These are phyloP conservation scores for Ferrisia virgata DNA, from an alignment of 2,888 invertebrate genomes.

Conservation along the genomic window DNA sequence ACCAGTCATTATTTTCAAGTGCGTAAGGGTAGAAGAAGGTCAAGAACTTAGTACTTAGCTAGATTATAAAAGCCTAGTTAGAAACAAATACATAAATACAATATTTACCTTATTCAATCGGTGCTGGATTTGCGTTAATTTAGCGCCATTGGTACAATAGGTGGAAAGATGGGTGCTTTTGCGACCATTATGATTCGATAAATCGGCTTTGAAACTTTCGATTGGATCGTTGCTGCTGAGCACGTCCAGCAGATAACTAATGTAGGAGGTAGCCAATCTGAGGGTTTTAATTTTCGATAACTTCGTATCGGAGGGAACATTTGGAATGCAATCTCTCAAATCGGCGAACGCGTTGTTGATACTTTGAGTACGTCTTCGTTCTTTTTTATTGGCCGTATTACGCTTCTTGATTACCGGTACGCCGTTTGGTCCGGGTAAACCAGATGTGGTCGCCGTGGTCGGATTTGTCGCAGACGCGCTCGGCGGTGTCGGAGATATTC, in stretches of 20 bases:
- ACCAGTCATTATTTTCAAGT: too few species aligned
- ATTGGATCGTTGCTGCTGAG: slow-evolving; percentile 76
- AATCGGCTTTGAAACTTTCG: slow-evolving; percentile 77
- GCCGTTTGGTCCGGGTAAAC: too few species aligned
- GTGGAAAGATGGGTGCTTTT: neutral
- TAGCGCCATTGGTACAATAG: neutral
- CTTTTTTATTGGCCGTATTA: slow-evolving; percentile 92
- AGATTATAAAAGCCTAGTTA: neutral
- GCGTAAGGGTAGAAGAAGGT: too few species aligned
- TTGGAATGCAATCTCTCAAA: slow-evolving; percentile 89
- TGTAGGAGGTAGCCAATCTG: slow-evolving; percentile 86
- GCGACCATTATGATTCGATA: slow-evolving; percentile 41
- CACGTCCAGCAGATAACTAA: slow-evolving; percentile 86
- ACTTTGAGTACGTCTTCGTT: slow-evolving; percentile 83
- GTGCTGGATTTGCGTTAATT: neutral
- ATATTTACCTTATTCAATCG: neutral
- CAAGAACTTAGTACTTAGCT: neutral
- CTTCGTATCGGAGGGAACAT: slow-evolving; percentile 93
- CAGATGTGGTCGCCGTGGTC: neutral
- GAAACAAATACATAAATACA: too few species aligned
- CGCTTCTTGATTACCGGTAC: slow-evolving; percentile 70
- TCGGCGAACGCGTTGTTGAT: slow-evolving; percentile 95
- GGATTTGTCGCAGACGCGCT: neutral
- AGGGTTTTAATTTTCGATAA: slow-evolving; percentile 85
- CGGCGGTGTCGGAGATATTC: neutral